These are phyloP conservation scores for Pseudochromis fuscus DNA, from an alignment of 2,797 vertebrate species.

Conservation along the genomic window DNA sequence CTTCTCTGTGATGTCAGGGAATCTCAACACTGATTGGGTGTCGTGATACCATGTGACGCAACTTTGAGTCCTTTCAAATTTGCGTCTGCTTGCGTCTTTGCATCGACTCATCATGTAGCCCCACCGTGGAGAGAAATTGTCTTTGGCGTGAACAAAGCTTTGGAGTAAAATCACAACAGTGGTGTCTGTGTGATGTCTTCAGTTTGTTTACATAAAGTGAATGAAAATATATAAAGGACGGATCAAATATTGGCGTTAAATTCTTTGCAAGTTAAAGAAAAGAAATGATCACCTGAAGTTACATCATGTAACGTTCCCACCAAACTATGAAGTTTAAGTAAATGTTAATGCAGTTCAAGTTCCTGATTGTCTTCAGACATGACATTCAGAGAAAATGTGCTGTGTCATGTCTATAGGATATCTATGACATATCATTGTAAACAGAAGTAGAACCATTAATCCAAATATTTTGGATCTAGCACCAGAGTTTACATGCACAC, in stretches of 20 bases:
- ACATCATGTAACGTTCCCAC: too few species aligned
- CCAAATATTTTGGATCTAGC: background rate
- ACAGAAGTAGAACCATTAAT: constrained; percentile 14
- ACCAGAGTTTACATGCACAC: background rate
- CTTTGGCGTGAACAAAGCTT: too few species aligned
- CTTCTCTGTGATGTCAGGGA: too few species aligned
- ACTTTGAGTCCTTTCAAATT: too few species aligned
- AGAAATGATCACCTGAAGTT: too few species aligned
- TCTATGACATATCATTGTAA: background rate
- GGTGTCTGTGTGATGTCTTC: background rate
- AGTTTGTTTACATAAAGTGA: background rate
- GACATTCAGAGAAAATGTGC: constrained; percentile 11
- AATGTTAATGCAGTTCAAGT: background rate
- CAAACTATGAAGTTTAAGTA: constrained; percentile 8
- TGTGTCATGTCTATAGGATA: constrained; percentile 9
- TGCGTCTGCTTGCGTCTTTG: too few species aligned
- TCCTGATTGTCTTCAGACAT: constrained; percentile 22
- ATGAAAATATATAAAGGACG: background rate
- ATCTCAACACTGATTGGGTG: too few species aligned
- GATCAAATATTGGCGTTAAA: too few species aligned
- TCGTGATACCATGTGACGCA: too few species aligned
- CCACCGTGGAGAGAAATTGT: too few species aligned
- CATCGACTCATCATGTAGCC: too few species aligned
- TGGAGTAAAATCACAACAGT: background rate
- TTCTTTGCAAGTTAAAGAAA: too few species aligned